Percentiles rank a stretch among this genome's conserved stretches.
Evolutionary conservation across 2,113 vertebrate species (phyloP).

Genomic region (Motacilla alba): DNA sequence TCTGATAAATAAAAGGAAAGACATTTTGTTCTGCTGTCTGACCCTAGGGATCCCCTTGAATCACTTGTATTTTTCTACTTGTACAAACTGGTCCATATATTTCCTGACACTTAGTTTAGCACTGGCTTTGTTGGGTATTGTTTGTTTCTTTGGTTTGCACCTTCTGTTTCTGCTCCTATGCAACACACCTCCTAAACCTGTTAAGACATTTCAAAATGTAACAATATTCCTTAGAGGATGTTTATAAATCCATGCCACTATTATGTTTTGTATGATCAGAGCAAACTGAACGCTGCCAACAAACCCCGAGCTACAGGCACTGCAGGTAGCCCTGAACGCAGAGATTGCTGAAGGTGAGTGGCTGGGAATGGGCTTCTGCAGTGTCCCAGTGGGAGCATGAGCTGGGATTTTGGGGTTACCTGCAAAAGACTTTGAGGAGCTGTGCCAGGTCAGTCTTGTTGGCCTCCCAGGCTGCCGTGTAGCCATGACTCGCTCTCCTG

Average conservation of each 20-base stretch:
- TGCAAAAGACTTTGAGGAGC: fast-evolving
- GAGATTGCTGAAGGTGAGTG: not conserved
- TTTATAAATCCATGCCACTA: not conserved
- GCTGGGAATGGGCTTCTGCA: not conserved
- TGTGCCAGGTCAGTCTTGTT: not conserved
- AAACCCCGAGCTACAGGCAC: fast-evolving
- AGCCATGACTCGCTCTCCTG: not conserved
- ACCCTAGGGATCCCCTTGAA: not conserved
- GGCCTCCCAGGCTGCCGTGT: not conserved
- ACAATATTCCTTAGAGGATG: not conserved
- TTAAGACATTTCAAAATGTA: not conserved
- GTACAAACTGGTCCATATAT: not conserved
- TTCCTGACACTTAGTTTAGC: not conserved
- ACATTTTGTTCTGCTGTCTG: not conserved
- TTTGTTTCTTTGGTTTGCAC: not conserved
- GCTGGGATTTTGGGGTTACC: too few species aligned
- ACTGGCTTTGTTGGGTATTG: not conserved
- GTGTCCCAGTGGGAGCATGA: fast-evolving
- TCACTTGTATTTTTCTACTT: not conserved
- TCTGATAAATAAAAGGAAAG: not conserved
- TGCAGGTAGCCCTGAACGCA: not conserved
- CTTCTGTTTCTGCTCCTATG: not conserved
- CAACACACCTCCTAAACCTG: not conserved
- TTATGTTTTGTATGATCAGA: not conserved
- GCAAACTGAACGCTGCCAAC: not conserved